Conservation (phyloP, 2,888 invertebrate species). For the Drosophila putrida region DNA sequence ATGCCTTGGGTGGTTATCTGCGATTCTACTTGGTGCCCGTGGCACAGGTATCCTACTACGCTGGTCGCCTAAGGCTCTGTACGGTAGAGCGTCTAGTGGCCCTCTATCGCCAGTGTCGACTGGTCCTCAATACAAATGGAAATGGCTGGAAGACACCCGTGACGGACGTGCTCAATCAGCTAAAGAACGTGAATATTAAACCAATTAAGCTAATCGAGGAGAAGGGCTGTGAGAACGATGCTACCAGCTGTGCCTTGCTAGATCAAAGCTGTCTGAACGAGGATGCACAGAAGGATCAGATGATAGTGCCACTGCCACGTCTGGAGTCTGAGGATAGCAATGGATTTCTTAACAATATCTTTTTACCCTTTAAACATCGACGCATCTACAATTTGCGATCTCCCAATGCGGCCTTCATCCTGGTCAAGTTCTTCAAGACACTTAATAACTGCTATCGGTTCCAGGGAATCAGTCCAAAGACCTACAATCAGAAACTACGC, state of each 20-base stretch:
- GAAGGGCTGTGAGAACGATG: conserved; percentile 40
- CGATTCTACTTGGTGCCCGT: conserved; percentile 81
- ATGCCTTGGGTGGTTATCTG: conserved; percentile 83
- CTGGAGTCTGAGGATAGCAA: conserved; percentile 72
- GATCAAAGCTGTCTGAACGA: conserved; percentile 61
- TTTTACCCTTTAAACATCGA: conserved; percentile 82
- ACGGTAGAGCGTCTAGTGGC: conserved; percentile 72
- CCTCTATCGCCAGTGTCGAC: conserved; percentile 77
- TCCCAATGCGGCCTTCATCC: conserved; percentile 71
- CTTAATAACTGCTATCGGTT: conserved; percentile 81
- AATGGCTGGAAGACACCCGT: conserved; percentile 82
- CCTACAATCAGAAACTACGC: conserved; percentile 79
- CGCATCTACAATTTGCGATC: conserved; percentile 82
- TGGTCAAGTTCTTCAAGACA: conserved; percentile 82
- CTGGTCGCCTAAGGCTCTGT: conserved; percentile 76
- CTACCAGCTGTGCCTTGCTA: conserved; percentile 76
- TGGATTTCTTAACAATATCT: conserved; percentile 80
- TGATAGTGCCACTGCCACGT: conserved; percentile 82
- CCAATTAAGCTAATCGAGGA: conserved; percentile 19
- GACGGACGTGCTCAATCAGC: conserved; percentile 59
- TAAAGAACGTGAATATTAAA: conserved; percentile 29
- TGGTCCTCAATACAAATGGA: conserved; percentile 83
- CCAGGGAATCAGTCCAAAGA: conserved; percentile 70
- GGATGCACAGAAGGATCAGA: conserved; percentile 67
- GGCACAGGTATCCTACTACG: conserved; percentile 83